These are phyloP conservation scores for Hetaerina titia DNA, from an alignment of 2,888 invertebrate genomes.

Conservation along the genomic window DNA sequence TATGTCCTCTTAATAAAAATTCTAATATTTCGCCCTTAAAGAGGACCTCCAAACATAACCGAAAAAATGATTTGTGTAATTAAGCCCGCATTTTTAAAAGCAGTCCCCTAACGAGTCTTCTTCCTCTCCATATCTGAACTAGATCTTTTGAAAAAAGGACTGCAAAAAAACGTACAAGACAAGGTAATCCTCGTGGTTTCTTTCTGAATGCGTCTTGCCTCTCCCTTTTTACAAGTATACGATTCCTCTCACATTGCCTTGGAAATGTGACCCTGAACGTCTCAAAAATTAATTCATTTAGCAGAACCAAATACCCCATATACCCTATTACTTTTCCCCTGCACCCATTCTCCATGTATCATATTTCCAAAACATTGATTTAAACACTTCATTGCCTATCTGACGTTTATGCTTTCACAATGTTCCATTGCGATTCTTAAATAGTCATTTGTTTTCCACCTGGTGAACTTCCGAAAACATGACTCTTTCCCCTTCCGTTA, in stretches of 20 bases:
- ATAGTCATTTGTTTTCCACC: slow-evolving; percentile 62
- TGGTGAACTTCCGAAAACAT: slow-evolving; percentile 63
- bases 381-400: neutral
- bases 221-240: slow-evolving; percentile 58
- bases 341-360: neutral
- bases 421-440: slow-evolving; percentile 68
- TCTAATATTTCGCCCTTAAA: neutral
- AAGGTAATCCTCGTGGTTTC: neutral
- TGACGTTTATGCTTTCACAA: neutral
- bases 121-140: neutral
- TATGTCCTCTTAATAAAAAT: neutral
- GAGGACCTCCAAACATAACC: neutral
- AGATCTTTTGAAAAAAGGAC: neutral
- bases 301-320: neutral
- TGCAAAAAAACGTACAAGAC: neutral
- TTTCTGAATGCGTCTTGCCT: neutral
- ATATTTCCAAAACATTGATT: neutral
- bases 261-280: neutral
- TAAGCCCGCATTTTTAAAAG: neutral
- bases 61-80: neutral
- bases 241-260: slow-evolving; percentile 16
- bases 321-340: neutral
- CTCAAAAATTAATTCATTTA: neutral
- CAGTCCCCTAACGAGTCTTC: neutral
- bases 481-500: slow-evolving; percentile 41